Evolutionary conservation across 2,797 vertebrate species (phyloP).

Genomic region (Geotrypetes seraphini): DNA sequence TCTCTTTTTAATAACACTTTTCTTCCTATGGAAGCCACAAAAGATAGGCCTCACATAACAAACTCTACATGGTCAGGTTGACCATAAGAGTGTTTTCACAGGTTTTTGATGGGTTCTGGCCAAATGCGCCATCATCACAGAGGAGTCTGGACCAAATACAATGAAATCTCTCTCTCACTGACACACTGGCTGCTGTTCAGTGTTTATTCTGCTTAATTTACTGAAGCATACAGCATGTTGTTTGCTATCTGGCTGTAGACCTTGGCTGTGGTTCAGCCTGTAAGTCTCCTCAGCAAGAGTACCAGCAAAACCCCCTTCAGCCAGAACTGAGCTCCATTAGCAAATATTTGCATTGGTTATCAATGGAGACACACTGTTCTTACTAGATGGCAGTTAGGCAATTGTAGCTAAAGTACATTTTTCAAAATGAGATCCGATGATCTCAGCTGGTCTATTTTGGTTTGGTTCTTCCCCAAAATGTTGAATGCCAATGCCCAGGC

Average conservation of each 20-base stretch:
- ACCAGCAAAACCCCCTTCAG: not conserved
- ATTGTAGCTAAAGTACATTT: not conserved
- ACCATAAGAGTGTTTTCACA: not conserved
- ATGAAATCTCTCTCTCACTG: not conserved
- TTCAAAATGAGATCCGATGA: too few species aligned
- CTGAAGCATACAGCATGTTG: slow-evolving; percentile 2
- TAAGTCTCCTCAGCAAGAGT: not conserved
- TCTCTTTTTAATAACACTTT: too few species aligned
- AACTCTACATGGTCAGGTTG: not conserved
- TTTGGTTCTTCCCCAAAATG: too few species aligned
- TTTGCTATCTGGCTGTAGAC: slow-evolving; percentile 9
- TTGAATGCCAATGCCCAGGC: too few species aligned
- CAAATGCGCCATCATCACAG: not conserved
- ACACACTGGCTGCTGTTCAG: not conserved
- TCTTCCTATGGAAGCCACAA: too few species aligned
- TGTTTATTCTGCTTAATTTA: slow-evolving; percentile 10
- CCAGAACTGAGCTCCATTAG: not conserved
- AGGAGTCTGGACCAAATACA: too few species aligned
- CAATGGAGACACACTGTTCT: slow-evolving; percentile 3
- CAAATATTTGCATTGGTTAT: slow-evolving; percentile 7
- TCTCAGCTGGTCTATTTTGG: too few species aligned
- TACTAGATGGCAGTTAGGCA: not conserved
- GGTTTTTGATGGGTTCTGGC: too few species aligned
- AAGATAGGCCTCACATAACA: not conserved
- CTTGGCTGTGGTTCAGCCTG: slow-evolving; percentile 10